Base-by-base conservation (phyloP, 2,888 invertebrate species). In the Clunio marinus region DNA sequence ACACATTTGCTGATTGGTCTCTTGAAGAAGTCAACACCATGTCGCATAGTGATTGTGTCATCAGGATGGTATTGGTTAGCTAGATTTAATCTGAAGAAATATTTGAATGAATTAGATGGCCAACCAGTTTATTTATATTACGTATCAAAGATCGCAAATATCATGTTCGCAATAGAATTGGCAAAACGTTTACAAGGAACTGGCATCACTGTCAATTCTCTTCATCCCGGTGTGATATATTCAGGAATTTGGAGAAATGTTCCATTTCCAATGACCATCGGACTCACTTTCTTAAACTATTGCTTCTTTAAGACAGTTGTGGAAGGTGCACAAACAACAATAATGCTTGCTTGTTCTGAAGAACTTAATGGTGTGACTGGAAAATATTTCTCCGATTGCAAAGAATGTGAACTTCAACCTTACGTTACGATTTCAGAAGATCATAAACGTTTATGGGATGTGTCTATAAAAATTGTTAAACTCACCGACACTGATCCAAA, bases 1-100 rank as follows among this genome's bases (percentile, higher is more conserved):
- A 96, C 96, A 0, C 94, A 94, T 79, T 84, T 97, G 10, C 81
- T 97, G 1, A 87, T 92, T 71, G 90, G 91, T 77, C 75, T 92
- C 22, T 74, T 93, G 68, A 91, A 90, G 78, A 86, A 84, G 74
- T 88, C 88, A 27, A 82, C 84, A 0, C 88, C 90, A 0, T 84
- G 89, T 4, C 84, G 93, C 69, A 86, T 93, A 58, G 85, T 93
- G 0, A 83, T 92, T 0, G 92, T 93, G 0, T 91, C 93, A 0
- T 93, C 93, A 0, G 87, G 88, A 58, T 77, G 92, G 2, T 93
- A 93, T 76, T 83, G 87, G 8, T 74, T 93, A 0, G 86, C 87
- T 0, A 83, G 84, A 0, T 81, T 93, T 17, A 88, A 92, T 75
- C 73, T 91, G 57, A 84, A 88, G 37, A 91, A 17, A 2, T 82